phyloP scores from a whole-genome alignment of 2,113 vertebrate species.

The Acrocephalus kingi region DNA sequence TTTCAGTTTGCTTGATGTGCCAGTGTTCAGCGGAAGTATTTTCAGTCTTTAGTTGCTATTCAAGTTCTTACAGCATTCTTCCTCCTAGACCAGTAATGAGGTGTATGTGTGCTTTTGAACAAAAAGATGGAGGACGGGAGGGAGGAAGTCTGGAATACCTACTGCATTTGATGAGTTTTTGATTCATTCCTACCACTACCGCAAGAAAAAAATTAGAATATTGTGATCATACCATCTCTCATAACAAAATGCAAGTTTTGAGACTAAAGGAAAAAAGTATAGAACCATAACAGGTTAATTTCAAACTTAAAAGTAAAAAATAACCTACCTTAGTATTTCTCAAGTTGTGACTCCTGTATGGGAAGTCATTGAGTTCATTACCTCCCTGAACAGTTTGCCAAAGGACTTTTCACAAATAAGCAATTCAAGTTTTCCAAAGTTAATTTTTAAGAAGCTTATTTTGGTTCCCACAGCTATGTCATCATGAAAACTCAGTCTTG shows the following conservation, averaged over 20 bases:
- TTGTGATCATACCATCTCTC: neutral
- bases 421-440: slow-evolving; percentile 20
- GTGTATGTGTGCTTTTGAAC: neutral
- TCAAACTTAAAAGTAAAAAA: neutral
- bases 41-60: neutral
- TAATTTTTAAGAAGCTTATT: neutral
- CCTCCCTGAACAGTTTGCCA: neutral
- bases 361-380: neutral
- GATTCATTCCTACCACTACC: neutral
- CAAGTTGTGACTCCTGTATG: neutral
- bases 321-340: neutral
- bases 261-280: neutral
- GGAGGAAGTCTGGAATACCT: neutral
- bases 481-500: neutral
- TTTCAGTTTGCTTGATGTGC: neutral
- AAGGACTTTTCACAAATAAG: neutral
- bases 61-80: neutral
- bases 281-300: neutral
- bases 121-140: fast-evolving
- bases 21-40: neutral
- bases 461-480: neutral
- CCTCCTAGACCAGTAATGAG: neutral
- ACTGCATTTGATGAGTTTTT: neutral
- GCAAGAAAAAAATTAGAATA: neutral
- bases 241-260: neutral